Conservation (phyloP, 2,888 invertebrate genomes). For the Tetranychus truncatus region DNA sequence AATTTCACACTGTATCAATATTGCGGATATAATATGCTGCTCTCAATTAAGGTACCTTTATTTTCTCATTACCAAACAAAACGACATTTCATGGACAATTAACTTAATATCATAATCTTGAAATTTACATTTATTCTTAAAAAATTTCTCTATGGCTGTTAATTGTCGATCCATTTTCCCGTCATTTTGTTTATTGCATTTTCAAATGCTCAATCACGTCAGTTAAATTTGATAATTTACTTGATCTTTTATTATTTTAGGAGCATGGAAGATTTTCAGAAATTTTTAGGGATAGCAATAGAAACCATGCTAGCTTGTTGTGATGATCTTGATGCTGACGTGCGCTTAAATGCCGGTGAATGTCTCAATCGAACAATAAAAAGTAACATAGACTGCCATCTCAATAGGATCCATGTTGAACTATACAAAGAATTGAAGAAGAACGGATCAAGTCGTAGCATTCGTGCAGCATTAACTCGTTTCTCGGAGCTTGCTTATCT, state of each 20-base stretch:
- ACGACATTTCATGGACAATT: slow-evolving; percentile 5
- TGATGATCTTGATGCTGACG: slow-evolving; percentile 57
- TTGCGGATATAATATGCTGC: slow-evolving; percentile 52
- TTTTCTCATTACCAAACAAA: neutral
- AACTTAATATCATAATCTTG: neutral
- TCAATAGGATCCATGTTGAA: slow-evolving; percentile 56
- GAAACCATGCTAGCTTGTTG: slow-evolving; percentile 51
- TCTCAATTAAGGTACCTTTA: slow-evolving; percentile 41
- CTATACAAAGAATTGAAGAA: slow-evolving; percentile 62
- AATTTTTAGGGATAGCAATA: slow-evolving; percentile 49
- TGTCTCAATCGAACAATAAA: slow-evolving; percentile 51
- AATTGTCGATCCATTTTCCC: neutral
- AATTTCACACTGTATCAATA: slow-evolving; percentile 48
- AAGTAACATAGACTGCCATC: slow-evolving; percentile 46
- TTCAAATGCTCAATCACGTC: neutral
- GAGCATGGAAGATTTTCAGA: slow-evolving; percentile 31
- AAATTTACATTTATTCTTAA: neutral
- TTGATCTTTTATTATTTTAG: slow-evolving; percentile 2
- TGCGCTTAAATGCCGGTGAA: slow-evolving; percentile 61
- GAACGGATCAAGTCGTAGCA: slow-evolving; percentile 49
- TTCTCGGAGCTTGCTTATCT: slow-evolving; percentile 56
- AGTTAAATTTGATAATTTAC: slow-evolving; percentile 35
- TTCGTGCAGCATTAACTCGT: slow-evolving; percentile 54
- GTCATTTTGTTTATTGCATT: neutral
- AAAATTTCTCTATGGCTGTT: neutral